Base-by-base conservation (phyloP, 2,888 invertebrate species). In the Morpho achilles region DNA sequence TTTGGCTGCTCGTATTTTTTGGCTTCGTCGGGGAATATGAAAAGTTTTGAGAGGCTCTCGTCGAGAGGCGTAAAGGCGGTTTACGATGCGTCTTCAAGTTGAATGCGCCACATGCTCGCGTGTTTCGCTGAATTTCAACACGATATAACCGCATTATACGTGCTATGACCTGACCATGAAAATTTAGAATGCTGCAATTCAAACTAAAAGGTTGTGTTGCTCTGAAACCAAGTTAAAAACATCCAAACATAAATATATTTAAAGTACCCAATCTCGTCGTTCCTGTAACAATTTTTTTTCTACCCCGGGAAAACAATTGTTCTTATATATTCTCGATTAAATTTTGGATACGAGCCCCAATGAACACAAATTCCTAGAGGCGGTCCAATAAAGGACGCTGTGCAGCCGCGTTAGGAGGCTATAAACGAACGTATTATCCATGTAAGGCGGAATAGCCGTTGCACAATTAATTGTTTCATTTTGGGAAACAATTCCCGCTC, bases 381-480 rank as follows among this genome's bases (percentile, higher is more conserved):
- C 80, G 84, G 88, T 85, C 84, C 88, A 87, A 89, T 89, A 89
- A 87, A 88, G 87, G 88, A 87, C 84, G 87, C 77, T 81, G 79
- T 87, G 88, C 88, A 89, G 86, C 87, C 89, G 86, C 89, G 90
- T 87, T 89, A 89, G 90, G 87, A 87, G 87, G 81, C 88, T 82
- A 89, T 89, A 89, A 89, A 90, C 89, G 90, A 86, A 87, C 89
- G 88, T 88, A 89, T 90, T 90, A 90, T 89, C 90, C 90, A 90
- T 90, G 89, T 90, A 90, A 90, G 90, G 88, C 90, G 87, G 82
- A 87, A 90, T 90, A 88, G 89, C 90, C 90, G 89, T 90, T 90
- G 89, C 90, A 90, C 90, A 90, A 90, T 90, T 90, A 90, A 90
- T 90, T 90, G 90, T 90, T 90, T 90, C 89, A 90, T 90, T 90